Base-by-base conservation (phyloP, 2,113 vertebrate species). In the Nibea coibor region DNA sequence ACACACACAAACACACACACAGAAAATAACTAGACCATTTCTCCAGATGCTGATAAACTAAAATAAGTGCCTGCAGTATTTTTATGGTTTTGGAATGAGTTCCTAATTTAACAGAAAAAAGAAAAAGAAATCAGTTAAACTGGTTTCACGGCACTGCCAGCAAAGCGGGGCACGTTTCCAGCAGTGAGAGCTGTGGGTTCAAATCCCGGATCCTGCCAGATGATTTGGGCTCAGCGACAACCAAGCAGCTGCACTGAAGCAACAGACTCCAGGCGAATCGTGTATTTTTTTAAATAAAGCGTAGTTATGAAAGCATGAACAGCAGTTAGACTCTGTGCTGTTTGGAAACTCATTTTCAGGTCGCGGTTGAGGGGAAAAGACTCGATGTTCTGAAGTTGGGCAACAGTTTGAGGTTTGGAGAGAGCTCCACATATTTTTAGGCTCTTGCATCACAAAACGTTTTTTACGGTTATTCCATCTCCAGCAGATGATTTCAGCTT, bases 381-480 rank as follows among this genome's bases (percentile, higher is more conserved):
- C 26, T 68, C 2, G 4, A 20, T 51, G 45, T 75, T 4, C 43
- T 70, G 10, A 54, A 42, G 67, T 77, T 73, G 62, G 35, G 76
- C 47, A 80, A 83, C 54, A 75, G 51, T 39, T 66, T 0, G 71
- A 70, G 77, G 77, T 78, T 78, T 81, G 77, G 78, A 70, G 54
- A 48, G 26, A 12, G 9, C 28, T 28, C 5, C 16, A 26, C 35
- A 28, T 65, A 54, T 70, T 77, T 35, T 77, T 51, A 73, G 43
- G 42, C 43, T 68, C 22, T 83, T 72, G 66, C 72, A 72, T 75
- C 65, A 75, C 66, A 69, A 28, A 50, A 39, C 28, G 8, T 35
- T 45, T 42, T 75, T 57, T 22, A 59, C 5, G 1, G 28, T 71
- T 28, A 26, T 64, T 71, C 17, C 58, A 51, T 56, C 24, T 22